Base-by-base conservation (phyloP, 2,113 vertebrate species). In the Rhynchomys soricoides region DNA sequence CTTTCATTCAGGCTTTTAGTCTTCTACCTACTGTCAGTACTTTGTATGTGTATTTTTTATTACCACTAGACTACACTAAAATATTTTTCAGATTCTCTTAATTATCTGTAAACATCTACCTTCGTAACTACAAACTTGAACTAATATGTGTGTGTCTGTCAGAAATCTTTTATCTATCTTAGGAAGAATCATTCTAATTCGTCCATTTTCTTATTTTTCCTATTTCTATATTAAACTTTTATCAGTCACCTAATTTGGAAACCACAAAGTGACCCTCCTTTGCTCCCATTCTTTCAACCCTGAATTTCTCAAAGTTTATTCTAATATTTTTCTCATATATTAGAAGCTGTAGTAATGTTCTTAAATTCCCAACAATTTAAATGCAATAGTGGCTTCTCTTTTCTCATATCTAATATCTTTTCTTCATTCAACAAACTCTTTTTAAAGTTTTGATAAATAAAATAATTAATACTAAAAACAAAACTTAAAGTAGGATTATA, bases 181-280 rank as follows among this genome's bases (percentile, higher is more conserved):
- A 15, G 22, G 43, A 64, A 74, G 37, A 52, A 34, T 89, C 22
- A n/a, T 15, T 15, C 8, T n/a, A 74, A 29, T 86, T 22, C 62
- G 31, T 13, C 2, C 7, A 31, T 50, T 77, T 59, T 70, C 15
- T 13, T 66, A 37, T 93, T 83, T 96, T 83, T 34, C 48, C 8
- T 26, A n/a, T 95, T 87, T 45, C 12, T 75, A 5, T 91, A 52
- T 68, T 87, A 90, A 83, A 71, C 11, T 45, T 83, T 92, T 89
- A 37, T 94, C 31, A 62, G 2, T 79, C 37, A 52, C 26, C 29
- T 77, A 34, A 85, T 43, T n/a, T 31, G 81, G 34, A 86, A 92
- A 87, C 0, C 12, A 31, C 55, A 12, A 85, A 19, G 7, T 94
- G 21, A 90, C 15, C 9, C 17, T 34, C 81, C 22, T 7, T 48